Percentiles rank a stretch among this genome's conserved stretches.
These are phyloP conservation scores for Megaceryle maxima DNA, from an alignment of 2,113 vertebrate genomes.

Conservation along the genomic window DNA sequence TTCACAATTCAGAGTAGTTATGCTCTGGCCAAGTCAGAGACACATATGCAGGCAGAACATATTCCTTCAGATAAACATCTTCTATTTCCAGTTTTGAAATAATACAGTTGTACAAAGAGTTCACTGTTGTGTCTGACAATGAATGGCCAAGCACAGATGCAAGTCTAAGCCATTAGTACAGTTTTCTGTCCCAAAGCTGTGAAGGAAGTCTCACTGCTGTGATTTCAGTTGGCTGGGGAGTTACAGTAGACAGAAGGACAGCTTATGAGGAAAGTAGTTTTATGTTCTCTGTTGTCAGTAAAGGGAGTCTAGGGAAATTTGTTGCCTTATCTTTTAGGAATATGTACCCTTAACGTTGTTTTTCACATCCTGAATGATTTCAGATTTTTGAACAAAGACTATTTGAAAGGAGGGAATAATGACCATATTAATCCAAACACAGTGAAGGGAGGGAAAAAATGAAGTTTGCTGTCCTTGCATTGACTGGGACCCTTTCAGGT, in stretches of 20 bases:
- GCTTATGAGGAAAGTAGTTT: not conserved
- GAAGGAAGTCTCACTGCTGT: not conserved
- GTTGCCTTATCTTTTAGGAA: not conserved
- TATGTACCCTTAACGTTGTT: not conserved
- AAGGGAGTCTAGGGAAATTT: not conserved
- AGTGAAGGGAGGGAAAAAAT: not conserved
- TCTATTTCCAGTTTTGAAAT: not conserved
- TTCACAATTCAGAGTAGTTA: not conserved
- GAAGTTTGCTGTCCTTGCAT: not conserved
- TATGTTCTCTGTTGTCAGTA: not conserved
- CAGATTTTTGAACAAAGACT: not conserved
- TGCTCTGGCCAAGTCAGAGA: not conserved
- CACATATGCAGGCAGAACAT: not conserved
- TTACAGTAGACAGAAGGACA: not conserved
- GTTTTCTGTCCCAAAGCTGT: not conserved
- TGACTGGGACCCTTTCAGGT: not conserved
- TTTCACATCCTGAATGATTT: not conserved
- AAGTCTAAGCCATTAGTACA: not conserved
- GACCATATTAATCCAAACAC: not conserved
- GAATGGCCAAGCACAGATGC: not conserved
- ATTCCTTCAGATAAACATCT: not conserved
- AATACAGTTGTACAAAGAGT: not conserved
- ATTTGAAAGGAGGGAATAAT: not conserved
- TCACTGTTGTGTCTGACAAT: not conserved
- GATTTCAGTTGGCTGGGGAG: not conserved